A percentile compares a stretch with the other conserved stretches of the same genome.
phyloP scores from a whole-genome alignment of 2,888 invertebrate species.

The Xylota sylvarum region DNA sequence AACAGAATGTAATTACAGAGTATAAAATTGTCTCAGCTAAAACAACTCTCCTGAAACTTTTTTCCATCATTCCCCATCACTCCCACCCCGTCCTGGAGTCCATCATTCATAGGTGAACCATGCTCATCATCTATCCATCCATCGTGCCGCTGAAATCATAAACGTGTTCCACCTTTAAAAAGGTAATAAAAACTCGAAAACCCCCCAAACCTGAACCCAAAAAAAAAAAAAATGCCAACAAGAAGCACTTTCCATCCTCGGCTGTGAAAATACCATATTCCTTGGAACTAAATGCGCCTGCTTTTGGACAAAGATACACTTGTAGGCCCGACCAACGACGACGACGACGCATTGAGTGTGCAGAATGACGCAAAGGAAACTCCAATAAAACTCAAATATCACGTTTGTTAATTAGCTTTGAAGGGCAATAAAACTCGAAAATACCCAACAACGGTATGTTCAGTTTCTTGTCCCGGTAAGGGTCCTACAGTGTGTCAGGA shows the following conservation, averaged over 20 bases:
- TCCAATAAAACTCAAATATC: conserved; percentile 77
- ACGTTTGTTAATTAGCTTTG: conserved; percentile 83
- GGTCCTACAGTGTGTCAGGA: conserved; percentile 4
- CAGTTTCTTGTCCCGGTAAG: background rate
- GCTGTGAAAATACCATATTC: conserved; percentile 32
- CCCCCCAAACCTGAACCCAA: no score
- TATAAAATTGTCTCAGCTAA: conserved; percentile 69
- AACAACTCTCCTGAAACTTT: conserved; percentile 48
- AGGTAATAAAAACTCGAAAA: conserved; percentile 70
- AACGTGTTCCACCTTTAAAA: conserved; percentile 73
- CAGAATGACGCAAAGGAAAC: conserved; percentile 55
- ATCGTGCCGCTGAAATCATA: conserved; percentile 72
- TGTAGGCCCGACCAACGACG: background rate
- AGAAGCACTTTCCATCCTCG: conserved; percentile 43
- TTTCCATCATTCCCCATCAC: background rate
- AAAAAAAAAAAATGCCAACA: conserved; percentile 30
- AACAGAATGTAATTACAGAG: conserved; percentile 70
- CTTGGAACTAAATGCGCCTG: conserved; percentile 30
- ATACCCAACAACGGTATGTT: conserved; percentile 63
- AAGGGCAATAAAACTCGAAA: conserved; percentile 83
- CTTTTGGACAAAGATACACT: conserved; percentile 34
- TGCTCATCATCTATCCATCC: conserved; percentile 64
- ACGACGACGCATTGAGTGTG: conserved; percentile 54
- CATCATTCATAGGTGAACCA: conserved; percentile 57
- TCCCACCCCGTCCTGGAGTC: background rate